Conservation (phyloP, 1,140 invertebrate genomes). For the Hyposmocoma kahamanoa region DNA sequence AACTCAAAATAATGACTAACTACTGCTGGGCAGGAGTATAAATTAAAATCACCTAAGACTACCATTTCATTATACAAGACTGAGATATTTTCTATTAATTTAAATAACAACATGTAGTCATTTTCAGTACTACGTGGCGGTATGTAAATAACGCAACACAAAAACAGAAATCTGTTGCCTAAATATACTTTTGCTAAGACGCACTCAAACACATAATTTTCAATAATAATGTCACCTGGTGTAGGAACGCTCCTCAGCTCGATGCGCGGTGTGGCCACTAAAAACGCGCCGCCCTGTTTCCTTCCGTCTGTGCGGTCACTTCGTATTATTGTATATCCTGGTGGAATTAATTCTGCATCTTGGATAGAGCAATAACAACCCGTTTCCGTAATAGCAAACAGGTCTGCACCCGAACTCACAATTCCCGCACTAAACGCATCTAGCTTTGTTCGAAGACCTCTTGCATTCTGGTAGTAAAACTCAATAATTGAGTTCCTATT, state of each 20-base stretch:
- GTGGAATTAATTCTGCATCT: conserved; percentile 2
- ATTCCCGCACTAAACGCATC: not conserved
- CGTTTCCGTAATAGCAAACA: conserved; percentile 7
- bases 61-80: not conserved
- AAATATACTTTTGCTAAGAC: not conserved
- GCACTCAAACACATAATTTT: not conserved
- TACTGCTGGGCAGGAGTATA: not conserved
- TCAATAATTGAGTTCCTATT: conserved; percentile 2
- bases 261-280: conserved; percentile 2
- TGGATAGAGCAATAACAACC: not conserved
- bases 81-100: not conserved
- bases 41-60: conserved; percentile 1
- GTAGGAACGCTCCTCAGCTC: not conserved
- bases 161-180: not conserved
- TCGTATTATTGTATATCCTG: not conserved
- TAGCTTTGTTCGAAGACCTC: conserved; percentile 2
- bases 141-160: not conserved
- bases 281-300: not conserved
- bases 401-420: not conserved
- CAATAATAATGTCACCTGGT: not conserved
- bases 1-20: not conserved
- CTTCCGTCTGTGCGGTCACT: conserved; percentile 1
- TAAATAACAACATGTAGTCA: conserved; percentile 1
- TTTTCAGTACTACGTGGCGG: not conserved
- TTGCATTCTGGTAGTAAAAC: conserved; percentile 8